Evolutionary conservation across 2,888 invertebrate species (phyloP).

Genomic region (Eupithecia abbreviata): DNA sequence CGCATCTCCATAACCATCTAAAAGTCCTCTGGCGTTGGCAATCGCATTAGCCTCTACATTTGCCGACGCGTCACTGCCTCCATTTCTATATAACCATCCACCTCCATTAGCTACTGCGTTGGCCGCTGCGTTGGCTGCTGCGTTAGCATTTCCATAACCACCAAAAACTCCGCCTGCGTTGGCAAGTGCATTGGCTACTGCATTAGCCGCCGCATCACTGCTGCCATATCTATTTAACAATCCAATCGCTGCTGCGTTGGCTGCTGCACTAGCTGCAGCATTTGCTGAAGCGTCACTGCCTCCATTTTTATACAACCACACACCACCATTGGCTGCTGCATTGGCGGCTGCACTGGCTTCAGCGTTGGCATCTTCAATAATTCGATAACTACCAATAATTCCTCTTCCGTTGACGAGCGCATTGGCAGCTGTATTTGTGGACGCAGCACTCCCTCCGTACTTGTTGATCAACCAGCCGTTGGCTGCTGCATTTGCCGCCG

Average conservation of each 20-base stretch:
- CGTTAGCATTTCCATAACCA: constrained; percentile 3
- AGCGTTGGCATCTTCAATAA: background rate
- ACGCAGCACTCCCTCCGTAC: background rate
- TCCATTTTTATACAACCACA: background rate
- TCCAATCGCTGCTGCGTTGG: background rate
- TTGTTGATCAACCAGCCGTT: background rate
- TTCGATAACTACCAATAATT: background rate
- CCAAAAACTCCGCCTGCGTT: background rate
- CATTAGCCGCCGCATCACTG: background rate
- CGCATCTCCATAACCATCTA: background rate
- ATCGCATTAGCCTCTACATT: constrained; percentile 5
- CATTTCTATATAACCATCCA: background rate
- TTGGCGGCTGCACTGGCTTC: background rate
- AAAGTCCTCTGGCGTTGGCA: background rate
- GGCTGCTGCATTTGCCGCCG: constrained; percentile 10
- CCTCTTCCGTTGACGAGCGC: background rate
- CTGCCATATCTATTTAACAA: background rate
- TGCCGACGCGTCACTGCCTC: constrained; percentile 2
- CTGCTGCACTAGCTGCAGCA: background rate
- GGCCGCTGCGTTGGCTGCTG: background rate
- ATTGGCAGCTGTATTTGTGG: background rate
- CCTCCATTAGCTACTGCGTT: background rate
- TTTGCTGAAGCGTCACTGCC: constrained; percentile 4
- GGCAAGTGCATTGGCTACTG: background rate
- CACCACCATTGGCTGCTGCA: background rate